Base-by-base conservation (phyloP, 2,113 vertebrate species). In the Sorex araneus region DNA sequence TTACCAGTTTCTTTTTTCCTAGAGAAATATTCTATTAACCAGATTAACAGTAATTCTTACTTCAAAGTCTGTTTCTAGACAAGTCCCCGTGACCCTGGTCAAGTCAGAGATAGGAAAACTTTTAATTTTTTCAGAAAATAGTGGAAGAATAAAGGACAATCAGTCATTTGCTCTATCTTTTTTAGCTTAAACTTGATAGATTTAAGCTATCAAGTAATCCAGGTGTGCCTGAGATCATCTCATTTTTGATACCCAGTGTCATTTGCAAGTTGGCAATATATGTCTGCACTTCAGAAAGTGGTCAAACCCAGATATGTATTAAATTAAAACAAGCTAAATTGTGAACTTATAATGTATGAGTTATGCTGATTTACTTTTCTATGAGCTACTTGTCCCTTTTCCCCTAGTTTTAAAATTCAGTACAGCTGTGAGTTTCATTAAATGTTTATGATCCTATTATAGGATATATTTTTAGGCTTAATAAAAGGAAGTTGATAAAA, bases 401-500 rank as follows among this genome's bases (percentile, higher is more conserved):
- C 89, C 94, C 57, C 92, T 89, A 82, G 92, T 96, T 96, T 97
- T 93, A 96, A 96, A 73, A 97, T 97, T 97, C 96, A 97, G 82
- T 85, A 87, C 80, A 94, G 95, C 92, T 84, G 75, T 94, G 93
- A 94, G 87, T 98, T 98, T 97, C 97, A 97, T 98, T 98, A 98
- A 97, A 97, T 96, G 96, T 98, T 98, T 98, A 98, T 94, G 96
- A 97, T 95, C 96, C 96, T 95, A 98, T 98, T 98, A 97, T 89
- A 96, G 86, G 95, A 95, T 97, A 96, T 97, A 97, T 97, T 97
- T 97, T 97, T 97, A 97, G 96, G 96, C 93, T 13, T 97, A 97
- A 98, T 98, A 98, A 98, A 98, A 98, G 90, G 93, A 88, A 98
- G 97, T 97, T 98, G 97, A 97, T 98, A 98, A 97, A 98, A 97